Conservation (phyloP, 2,888 invertebrate genomes). For the Drosophila vallismaia region DNA sequence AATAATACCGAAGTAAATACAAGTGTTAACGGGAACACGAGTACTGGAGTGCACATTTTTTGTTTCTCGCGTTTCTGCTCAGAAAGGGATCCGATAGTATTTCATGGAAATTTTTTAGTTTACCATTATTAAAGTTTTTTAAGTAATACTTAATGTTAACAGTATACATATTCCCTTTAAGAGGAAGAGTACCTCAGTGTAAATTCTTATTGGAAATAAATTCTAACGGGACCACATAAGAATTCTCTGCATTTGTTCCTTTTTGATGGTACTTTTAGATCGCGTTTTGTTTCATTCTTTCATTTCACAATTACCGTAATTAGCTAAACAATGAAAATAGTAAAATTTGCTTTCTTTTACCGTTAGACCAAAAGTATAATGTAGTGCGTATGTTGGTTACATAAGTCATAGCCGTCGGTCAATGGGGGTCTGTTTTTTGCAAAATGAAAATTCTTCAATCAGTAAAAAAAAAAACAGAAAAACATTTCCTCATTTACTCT, state of each 20-base stretch:
- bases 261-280: too few relatives aligned
- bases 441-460: too few relatives aligned
- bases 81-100: not conserved
- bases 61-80: not conserved
- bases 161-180: not conserved
- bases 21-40: not conserved
- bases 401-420: not conserved
- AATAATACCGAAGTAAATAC: not conserved
- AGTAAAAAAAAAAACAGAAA: not conserved
- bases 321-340: too few relatives aligned
- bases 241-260: too few relatives aligned
- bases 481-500: constrained; percentile 5
- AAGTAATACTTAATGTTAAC: too few relatives aligned
- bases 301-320: not conserved
- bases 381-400: not conserved
- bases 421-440: not conserved
- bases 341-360: not conserved
- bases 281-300: not conserved
- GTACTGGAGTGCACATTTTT: not conserved
- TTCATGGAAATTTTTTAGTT: not conserved
- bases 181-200: not conserved
- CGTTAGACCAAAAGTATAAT: not conserved
- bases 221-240: not conserved
- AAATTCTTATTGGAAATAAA: not conserved
- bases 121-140: too few relatives aligned